These are phyloP conservation scores for Drosophila watanabei DNA, from an alignment of 1,140 invertebrate genomes.

Conservation along the genomic window DNA sequence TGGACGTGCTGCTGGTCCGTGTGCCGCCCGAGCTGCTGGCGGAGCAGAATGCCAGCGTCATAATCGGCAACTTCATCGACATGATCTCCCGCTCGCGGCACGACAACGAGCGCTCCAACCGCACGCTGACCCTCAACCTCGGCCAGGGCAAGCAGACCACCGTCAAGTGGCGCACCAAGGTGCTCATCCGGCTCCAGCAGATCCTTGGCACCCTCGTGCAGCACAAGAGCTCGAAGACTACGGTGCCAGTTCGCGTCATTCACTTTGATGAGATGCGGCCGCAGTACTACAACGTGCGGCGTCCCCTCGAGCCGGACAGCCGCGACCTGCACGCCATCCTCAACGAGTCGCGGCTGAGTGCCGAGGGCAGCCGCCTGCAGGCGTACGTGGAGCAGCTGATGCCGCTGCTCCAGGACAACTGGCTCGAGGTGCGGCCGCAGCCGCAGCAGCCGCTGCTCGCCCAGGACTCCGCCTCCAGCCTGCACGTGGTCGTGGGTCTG, in stretches of 20 bases:
- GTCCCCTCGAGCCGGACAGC: slow-evolving; percentile 14
- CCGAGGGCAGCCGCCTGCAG: slow-evolving; percentile 58
- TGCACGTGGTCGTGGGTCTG: slow-evolving; percentile 87
- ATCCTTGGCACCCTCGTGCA: slow-evolving; percentile 87
- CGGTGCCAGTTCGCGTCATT: slow-evolving; percentile 6
- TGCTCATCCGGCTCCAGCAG: slow-evolving; percentile 88
- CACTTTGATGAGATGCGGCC: slow-evolving; percentile 41
- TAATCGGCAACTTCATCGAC: slow-evolving; percentile 92
- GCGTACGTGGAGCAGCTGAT: slow-evolving; percentile 88
- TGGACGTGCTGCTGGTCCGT: slow-evolving; percentile 90
- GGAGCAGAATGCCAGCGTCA: slow-evolving; percentile 88
- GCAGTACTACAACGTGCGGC: slow-evolving; percentile 60
- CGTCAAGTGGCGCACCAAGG: slow-evolving; percentile 91
- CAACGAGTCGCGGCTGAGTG: slow-evolving; percentile 27
- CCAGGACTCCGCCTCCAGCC: slow-evolving; percentile 87
- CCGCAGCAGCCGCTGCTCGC: slow-evolving; percentile 83
- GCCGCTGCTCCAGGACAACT: slow-evolving; percentile 90
- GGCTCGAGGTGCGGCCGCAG: slow-evolving; percentile 89
- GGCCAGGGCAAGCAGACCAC: slow-evolving; percentile 89
- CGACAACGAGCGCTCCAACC: slow-evolving; percentile 88
- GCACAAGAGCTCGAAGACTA: slow-evolving; percentile 34
- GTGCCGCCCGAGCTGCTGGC: slow-evolving; percentile 88
- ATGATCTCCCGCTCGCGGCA: slow-evolving; percentile 91
- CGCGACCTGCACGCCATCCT: slow-evolving; percentile 38
- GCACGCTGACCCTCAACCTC: slow-evolving; percentile 89